Percentiles rank a stretch among this genome's conserved stretches.
Conservation (phyloP, 2,113 vertebrate species). For the Rhea americana region DNA sequence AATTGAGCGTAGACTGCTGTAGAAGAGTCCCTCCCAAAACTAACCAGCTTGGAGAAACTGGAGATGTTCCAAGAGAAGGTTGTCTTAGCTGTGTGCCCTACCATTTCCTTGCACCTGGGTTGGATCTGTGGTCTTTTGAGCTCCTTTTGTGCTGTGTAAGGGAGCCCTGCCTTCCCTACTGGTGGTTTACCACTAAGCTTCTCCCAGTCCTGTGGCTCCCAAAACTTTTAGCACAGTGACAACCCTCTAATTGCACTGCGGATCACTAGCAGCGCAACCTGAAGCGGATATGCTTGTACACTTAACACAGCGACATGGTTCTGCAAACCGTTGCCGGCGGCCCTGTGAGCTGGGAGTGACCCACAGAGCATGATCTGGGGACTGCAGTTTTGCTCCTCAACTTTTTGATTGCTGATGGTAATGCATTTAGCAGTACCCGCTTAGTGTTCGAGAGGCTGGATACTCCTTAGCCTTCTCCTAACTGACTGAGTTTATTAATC, state of each 20-base stretch:
- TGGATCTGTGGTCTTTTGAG: neutral
- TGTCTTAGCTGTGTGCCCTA: neutral
- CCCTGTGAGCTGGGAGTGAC: neutral
- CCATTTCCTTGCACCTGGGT: neutral
- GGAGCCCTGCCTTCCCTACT: neutral
- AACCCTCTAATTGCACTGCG: fast-evolving
- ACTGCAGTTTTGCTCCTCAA: neutral
- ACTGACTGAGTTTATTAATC: neutral
- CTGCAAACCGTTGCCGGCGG: neutral
- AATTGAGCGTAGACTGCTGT: conserved; percentile 2
- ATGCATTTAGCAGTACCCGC: fast-evolving
- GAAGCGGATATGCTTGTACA: fast-evolving
- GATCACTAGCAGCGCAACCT: neutral
- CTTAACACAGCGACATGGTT: neutral
- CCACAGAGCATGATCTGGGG: neutral
- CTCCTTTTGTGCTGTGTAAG: neutral
- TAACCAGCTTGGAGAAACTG: neutral
- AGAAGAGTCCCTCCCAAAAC: conserved; percentile 29
- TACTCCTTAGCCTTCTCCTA: neutral
- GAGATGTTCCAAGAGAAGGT: neutral
- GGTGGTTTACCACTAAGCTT: neutral
- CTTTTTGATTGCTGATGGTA: neutral
- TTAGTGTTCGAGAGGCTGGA: neutral
- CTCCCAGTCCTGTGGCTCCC: neutral
- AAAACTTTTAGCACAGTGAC: neutral